Percentiles rank a stretch among this genome's conserved stretches.
phyloP scores from a whole-genome alignment of 2,888 invertebrate genomes.

The Sepiola atlantica region DNA sequence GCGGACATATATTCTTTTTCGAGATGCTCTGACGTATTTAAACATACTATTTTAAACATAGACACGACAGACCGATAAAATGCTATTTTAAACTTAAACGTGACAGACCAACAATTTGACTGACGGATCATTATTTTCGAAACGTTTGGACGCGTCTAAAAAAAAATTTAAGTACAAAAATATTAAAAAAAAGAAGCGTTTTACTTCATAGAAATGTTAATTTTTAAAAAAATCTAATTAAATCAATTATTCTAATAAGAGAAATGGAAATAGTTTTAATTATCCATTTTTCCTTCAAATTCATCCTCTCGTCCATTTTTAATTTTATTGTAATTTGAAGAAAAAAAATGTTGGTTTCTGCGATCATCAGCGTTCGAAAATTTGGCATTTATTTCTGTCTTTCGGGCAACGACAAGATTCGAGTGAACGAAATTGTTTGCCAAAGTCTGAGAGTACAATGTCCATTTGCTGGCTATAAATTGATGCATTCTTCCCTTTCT shows the following conservation, averaged over 20 bases:
- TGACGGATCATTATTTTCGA: no score
- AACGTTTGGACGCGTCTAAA: no score
- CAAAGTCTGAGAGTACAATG: neutral
- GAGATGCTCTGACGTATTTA: no score
- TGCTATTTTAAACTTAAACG: no score
- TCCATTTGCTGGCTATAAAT: neutral
- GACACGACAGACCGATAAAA: no score
- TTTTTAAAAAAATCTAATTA: neutral
- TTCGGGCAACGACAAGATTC: neutral
- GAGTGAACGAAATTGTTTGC: neutral
- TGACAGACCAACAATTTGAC: no score
- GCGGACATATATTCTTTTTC: no score
- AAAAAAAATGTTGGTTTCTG: neutral
- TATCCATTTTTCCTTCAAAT: neutral
- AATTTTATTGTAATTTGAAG: neutral
- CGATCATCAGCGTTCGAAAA: neutral
- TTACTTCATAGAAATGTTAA: neutral
- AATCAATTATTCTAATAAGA: neutral
- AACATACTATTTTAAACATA: no score
- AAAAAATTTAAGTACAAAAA: no score
- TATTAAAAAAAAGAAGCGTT: neutral
- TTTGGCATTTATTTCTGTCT: neutral
- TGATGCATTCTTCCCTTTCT: neutral
- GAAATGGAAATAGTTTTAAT: conserved; percentile 2
- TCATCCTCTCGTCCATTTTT: neutral